phyloP scores from a whole-genome alignment of 2,888 invertebrate species.

The Heliconius hortense region DNA sequence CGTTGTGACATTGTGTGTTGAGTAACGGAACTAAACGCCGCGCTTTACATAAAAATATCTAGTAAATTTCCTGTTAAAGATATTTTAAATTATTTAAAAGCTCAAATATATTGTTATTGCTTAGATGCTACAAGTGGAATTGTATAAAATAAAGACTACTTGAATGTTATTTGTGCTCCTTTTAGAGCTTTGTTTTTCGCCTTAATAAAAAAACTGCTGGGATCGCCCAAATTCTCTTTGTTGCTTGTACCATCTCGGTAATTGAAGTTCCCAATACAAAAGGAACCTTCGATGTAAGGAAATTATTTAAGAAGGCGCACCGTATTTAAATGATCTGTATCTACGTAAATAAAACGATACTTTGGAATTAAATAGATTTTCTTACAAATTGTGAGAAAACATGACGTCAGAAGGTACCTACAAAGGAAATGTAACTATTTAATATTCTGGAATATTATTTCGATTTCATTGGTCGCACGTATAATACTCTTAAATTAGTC shows the following conservation, averaged over 20 bases:
- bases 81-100: not conserved
- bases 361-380: slow-evolving; percentile 9
- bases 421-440: not conserved
- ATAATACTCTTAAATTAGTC: slow-evolving; percentile 51
- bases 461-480: slow-evolving; percentile 17
- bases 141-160: slow-evolving; percentile 20
- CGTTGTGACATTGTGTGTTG: too few species aligned
- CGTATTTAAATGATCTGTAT: slow-evolving; percentile 11
- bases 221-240: slow-evolving; percentile 47
- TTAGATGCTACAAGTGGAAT: slow-evolving; percentile 4
- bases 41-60: too few species aligned
- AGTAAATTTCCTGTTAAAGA: too few species aligned
- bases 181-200: slow-evolving; percentile 42
- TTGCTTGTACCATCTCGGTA: slow-evolving; percentile 50
- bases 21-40: too few species aligned
- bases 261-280: slow-evolving; percentile 50
- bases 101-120: not conserved
- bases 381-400: not conserved
- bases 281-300: slow-evolving; percentile 33
- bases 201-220: slow-evolving; percentile 41
- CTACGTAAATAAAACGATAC: slow-evolving; percentile 1
- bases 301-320: slow-evolving; percentile 23
- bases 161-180: slow-evolving; percentile 37
- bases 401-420: not conserved
- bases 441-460: slow-evolving; percentile 1